Conservation (phyloP, 2,797 vertebrate genomes). For the Anguilla pacifica region DNA sequence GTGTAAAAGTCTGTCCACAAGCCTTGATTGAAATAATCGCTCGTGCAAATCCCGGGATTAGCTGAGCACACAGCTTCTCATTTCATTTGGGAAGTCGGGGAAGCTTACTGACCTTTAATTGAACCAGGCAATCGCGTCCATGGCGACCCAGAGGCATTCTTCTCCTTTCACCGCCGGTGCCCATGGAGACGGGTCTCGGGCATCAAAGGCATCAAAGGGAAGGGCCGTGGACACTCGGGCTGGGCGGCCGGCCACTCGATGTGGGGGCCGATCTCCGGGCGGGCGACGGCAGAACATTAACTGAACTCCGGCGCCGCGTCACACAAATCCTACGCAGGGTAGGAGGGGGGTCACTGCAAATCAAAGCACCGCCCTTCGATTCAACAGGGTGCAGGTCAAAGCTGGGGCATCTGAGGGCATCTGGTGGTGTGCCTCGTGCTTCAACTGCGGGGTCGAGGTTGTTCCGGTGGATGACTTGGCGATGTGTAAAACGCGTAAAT, state of each 20-base stretch:
- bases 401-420: neutral
- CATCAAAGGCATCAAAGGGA: slow-evolving; percentile 19
- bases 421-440: neutral
- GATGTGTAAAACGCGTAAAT: neutral
- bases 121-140: neutral
- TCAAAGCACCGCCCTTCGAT: neutral
- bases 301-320: neutral
- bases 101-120: slow-evolving; percentile 24
- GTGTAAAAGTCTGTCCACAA: neutral
- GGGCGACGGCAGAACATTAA: neutral
- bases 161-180: slow-evolving; percentile 12
- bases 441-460: neutral
- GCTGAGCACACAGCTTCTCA: neutral
- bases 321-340: neutral
- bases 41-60: slow-evolving; percentile 6
- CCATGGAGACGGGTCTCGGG: neutral
- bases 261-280: neutral
- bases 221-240: slow-evolving; percentile 11
- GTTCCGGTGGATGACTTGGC: neutral
- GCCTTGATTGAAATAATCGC: neutral
- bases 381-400: neutral
- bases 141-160: slow-evolving; percentile 2
- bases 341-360: slow-evolving; percentile 1
- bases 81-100: slow-evolving; percentile 12
- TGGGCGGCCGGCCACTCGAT: neutral